Conservation (phyloP, 1,140 invertebrate genomes). For the Drosophila nannoptera region DNA sequence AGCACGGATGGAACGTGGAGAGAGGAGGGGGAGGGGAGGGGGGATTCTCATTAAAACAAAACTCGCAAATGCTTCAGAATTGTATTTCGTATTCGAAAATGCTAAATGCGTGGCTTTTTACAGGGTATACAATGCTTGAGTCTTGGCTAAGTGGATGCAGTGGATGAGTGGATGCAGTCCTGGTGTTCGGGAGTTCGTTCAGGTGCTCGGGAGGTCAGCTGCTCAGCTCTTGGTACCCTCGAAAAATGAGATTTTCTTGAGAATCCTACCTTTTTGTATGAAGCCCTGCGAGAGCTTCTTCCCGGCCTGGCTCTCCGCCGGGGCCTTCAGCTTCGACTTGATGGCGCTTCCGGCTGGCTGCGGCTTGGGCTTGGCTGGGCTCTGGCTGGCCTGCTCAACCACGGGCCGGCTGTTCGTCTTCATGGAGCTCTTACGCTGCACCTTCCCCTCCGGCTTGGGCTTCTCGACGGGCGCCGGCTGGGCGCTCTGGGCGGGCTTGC, state of each 20-base stretch:
- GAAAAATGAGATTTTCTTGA: slow-evolving; percentile 86
- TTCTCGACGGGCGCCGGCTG: background rate
- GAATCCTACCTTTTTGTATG: slow-evolving; percentile 84
- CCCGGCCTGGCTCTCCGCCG: slow-evolving; percentile 65
- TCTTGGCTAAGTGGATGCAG: slow-evolving; percentile 14
- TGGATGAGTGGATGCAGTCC: background rate
- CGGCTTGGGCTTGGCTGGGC: slow-evolving; percentile 36
- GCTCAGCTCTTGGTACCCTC: slow-evolving; percentile 83
- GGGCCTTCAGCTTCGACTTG: slow-evolving; percentile 50
- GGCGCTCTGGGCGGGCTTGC: no score
- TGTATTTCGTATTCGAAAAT: slow-evolving; percentile 54
- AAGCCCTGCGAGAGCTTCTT: slow-evolving; percentile 77
- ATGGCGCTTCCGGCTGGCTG: slow-evolving; percentile 14
- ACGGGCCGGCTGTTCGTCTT: slow-evolving; percentile 31
- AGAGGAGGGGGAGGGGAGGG: no score
- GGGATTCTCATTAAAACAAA: slow-evolving; percentile 38
- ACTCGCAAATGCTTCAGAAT: slow-evolving; percentile 41
- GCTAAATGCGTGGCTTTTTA: slow-evolving; percentile 69
- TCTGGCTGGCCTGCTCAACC: slow-evolving; percentile 2
- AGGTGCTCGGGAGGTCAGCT: background rate
- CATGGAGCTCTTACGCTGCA: slow-evolving; percentile 42
- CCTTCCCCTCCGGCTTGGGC: slow-evolving; percentile 20
- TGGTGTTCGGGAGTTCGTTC: slow-evolving; percentile 1
- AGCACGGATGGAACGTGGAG: slow-evolving; percentile 40
- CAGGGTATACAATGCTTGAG: slow-evolving; percentile 45